Evolutionary conservation across 1,140 invertebrate species (phyloP), one percentile per base, ranked within the genome.

Genomic region (Caenorhabditis inopinata): DNA sequence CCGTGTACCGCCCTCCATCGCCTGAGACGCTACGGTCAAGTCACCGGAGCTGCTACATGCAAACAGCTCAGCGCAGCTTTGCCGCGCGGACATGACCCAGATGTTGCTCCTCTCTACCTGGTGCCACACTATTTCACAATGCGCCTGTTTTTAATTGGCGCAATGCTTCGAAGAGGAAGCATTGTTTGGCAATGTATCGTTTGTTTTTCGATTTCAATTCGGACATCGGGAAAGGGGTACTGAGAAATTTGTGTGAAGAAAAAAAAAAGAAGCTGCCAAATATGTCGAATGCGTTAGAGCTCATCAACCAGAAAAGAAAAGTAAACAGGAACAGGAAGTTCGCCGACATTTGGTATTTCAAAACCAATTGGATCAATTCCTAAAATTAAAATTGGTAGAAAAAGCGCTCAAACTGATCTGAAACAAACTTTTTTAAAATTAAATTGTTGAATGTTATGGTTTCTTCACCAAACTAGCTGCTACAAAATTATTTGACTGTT

Each of bases 121-220:
- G 58, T 68, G 58, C n/a, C 58, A 68, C 58, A 68, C 58, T 68
- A 68, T 68, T 68, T 68, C 25, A 12, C 7, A n/a, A n/a, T 5
- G 58, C 58, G 58, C 58, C 58, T 38, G 58, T 68, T 68, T 68
- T 68, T 68, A 68, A 68, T 68, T 68, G 58, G 58, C 32, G 29
- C 58, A 42, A 68, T 68, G 58, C 58, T 32, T 68, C 38, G 58
- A 68, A 25, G 58, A 68, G 32, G 58, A 68, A 68, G 58, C 58
- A 68, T 68, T 68, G 58, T 68, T 68, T 32, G 58, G 58, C 58
- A 68, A 29, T 38, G 29, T 68, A 32, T 68, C 58, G 58, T 68
- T 68, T 68, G 58, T 68, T 68, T 68, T 68, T 68, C 58, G 58
- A 68, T 68, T 68, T 68, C 58, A 32, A 32, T 68, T 68, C 58